Evolutionary conservation across 2,888 invertebrate genomes (phyloP), one percentile per base, ranked within the genome.

Genomic region (Physocephala rufipes): DNA sequence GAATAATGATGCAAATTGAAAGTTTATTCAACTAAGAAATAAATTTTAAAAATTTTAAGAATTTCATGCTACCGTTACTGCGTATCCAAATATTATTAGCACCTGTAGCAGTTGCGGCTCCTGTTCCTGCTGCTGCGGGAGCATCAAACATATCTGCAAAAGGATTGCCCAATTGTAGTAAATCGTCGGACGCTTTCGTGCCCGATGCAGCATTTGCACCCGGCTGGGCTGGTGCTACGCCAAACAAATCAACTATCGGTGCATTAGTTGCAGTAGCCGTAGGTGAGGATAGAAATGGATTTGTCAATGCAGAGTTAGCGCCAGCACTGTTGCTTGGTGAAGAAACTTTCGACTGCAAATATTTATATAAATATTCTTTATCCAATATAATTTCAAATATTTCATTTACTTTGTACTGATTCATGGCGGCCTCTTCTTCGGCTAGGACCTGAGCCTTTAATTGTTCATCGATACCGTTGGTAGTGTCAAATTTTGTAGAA

Each of bases 381-480:
- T 16, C 53, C 21, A 5, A 64, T 0, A 7, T 21, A 15, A 19
- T 65, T 43, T 2, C 24, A n/a, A n/a, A 15, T 43, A 45, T 1
- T 67, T 49, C 19, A 76, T 79, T 80, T 85, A 95, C 97, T 92
- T 97, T 97, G 86, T 96, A 95, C 87, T 95, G 95, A 87, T 95
- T 96, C 90, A 99, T 93, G 70, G 95, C 95, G 30, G 96, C 96
- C 85, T 97, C 97, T 85, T 99, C 99, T 84, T 99, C 97, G 36
- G 97, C 97, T 73, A 99, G 87, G 51, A 93, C 95, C 85, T 95
- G 93, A 80, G 93, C 91, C 82, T 92, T 91, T 73, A 96, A 88
- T 70, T 91, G 91, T 82, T 97, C 97, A 82, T 95, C 95, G 73
- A 96, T 92, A 70, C 92, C 93, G 81, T 93, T 93, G 74, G 91